A percentile compares a stretch with the other conserved stretches of the same genome.
These are phyloP conservation scores for Corythornis madagascariensis DNA, from an alignment of 2,113 vertebrate genomes.

Conservation along the genomic window DNA sequence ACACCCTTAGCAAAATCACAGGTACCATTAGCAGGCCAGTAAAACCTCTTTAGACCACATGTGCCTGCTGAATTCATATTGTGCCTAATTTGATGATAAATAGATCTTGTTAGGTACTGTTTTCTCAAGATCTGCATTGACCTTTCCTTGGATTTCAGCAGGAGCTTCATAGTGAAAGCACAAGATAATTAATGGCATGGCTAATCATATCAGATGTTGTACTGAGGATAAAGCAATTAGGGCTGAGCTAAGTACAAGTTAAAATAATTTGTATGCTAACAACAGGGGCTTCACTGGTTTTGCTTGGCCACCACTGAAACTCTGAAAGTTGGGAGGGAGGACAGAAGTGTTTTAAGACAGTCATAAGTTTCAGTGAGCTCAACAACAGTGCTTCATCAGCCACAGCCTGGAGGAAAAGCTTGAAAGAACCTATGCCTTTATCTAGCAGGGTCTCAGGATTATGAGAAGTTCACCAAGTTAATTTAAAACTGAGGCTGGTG, in stretches of 20 bases:
- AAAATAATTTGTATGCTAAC: background rate
- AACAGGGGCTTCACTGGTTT: background rate
- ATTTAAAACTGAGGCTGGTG: background rate
- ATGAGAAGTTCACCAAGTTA: background rate
- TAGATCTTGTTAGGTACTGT: background rate
- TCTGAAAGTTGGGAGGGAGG: background rate
- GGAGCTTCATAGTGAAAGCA: conserved; percentile 21
- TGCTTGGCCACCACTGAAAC: background rate
- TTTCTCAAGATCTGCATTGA: conserved; percentile 17
- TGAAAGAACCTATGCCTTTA: background rate
- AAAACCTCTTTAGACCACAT: background rate
- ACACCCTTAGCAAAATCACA: background rate
- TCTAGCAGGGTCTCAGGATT: background rate
- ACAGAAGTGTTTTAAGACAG: background rate
- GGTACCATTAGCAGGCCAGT: background rate
- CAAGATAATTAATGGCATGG: conserved; percentile 52
- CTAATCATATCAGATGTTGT: conserved; percentile 43
- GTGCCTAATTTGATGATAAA: conserved; percentile 52
- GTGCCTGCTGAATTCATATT: background rate
- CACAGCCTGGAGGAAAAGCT: background rate
- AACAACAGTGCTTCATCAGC: background rate
- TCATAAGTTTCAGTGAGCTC: background rate
- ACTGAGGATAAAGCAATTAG: conserved; percentile 32
- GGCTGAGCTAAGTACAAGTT: background rate
- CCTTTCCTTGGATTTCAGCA: conserved; percentile 41